Conservation (phyloP, 2,113 vertebrate genomes). For the Aphelocoma coerulescens region DNA sequence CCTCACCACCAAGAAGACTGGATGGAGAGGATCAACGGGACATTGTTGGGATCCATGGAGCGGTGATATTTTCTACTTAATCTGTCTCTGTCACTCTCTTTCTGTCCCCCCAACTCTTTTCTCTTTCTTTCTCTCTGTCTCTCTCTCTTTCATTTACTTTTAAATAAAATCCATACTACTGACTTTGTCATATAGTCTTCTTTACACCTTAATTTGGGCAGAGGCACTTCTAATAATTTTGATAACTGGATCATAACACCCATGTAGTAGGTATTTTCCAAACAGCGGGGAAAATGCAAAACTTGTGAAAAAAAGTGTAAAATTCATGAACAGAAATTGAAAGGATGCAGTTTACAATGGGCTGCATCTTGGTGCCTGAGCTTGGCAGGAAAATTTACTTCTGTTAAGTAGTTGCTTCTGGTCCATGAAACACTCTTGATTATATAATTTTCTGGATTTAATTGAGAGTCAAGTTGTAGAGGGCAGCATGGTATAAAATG, state of each 20-base stretch:
- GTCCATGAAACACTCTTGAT: neutral
- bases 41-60: neutral
- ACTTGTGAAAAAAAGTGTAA: neutral
- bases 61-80: neutral
- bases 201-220: neutral
- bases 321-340: neutral
- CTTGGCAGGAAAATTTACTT: neutral
- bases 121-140: neutral
- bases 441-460: neutral
- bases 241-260: neutral
- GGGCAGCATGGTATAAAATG: neutral
- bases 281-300: neutral
- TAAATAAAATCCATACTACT: neutral
- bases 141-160: neutral
- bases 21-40: neutral
- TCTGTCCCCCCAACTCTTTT: neutral
- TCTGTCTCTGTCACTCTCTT: neutral
- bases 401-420: neutral
- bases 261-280: neutral
- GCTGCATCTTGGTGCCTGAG: neutral
- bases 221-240: neutral
- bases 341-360: neutral
- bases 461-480: neutral
- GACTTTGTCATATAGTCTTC: neutral
- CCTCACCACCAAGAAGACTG: neutral